Conservation (phyloP, 2,113 vertebrate species). For the Phrynosoma platyrhinos region DNA sequence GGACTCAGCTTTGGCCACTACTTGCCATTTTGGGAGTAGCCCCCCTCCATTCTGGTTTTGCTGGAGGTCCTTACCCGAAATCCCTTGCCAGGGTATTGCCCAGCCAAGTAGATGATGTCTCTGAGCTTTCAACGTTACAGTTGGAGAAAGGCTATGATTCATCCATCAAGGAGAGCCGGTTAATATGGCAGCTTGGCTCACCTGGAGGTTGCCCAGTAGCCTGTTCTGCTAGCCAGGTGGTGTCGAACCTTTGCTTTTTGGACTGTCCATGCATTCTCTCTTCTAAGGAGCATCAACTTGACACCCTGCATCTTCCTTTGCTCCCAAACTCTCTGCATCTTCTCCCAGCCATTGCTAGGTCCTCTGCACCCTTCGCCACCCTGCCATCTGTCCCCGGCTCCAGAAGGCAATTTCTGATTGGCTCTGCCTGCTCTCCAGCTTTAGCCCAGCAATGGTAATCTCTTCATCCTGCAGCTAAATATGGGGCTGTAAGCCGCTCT, state of each 20-base stretch:
- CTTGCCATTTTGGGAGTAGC: background rate
- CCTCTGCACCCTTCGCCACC: background rate
- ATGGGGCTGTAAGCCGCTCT: background rate
- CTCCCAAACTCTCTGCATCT: background rate
- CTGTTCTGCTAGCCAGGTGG: too few species aligned
- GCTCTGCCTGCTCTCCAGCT: background rate
- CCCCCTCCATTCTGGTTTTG: background rate
- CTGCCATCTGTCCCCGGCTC: background rate
- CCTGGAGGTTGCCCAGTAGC: background rate
- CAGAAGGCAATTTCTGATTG: background rate
- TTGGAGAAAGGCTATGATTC: background rate
- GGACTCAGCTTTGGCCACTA: background rate
- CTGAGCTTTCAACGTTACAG: background rate
- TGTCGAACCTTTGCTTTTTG: too few species aligned
- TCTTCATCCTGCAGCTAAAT: slow-evolving; percentile 13
- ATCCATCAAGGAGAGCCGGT: background rate
- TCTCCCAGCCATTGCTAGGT: background rate
- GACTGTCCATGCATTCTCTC: background rate
- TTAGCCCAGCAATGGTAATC: background rate
- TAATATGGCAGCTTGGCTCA: background rate
- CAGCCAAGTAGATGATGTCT: background rate
- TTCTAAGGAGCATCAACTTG: too few species aligned
- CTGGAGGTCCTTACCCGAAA: background rate
- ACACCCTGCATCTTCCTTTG: background rate
- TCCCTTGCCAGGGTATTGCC: background rate